Evolutionary conservation across 37 sponge, comb jelly and placozoan species (phyloP).

Genomic region (Amphimedon queenslandica): DNA sequence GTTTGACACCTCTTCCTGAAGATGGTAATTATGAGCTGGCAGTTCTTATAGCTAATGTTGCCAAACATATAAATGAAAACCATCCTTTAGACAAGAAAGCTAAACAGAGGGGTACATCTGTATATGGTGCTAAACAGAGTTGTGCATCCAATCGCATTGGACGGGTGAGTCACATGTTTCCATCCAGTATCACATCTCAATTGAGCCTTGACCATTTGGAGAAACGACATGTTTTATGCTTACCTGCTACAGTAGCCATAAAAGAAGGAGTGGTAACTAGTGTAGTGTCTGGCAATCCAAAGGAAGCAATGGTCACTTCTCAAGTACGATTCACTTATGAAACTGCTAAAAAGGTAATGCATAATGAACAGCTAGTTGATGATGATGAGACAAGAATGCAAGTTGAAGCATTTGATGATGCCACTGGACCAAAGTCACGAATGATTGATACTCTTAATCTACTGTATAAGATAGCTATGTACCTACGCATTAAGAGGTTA

Average conservation of each 20-base stretch:
- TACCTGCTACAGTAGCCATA: slow-evolving; percentile 10
- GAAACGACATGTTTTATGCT: slow-evolving; percentile 24
- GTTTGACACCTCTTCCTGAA: slow-evolving; percentile 2
- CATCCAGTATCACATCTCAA: neutral
- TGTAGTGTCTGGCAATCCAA: neutral
- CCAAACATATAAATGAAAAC: slow-evolving; percentile 4
- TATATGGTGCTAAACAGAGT: slow-evolving; percentile 21
- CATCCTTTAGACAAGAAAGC: slow-evolving; percentile 21
- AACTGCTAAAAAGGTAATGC: neutral
- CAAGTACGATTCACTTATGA: neutral
- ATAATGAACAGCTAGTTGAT: neutral
- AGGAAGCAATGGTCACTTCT: neutral
- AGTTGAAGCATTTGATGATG: neutral
- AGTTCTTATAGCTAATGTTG: slow-evolving; percentile 53
- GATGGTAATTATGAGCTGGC: slow-evolving; percentile 36
- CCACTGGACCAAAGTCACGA: neutral
- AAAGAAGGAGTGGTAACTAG: neutral
- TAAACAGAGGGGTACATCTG: slow-evolving; percentile 1
- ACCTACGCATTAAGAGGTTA: slow-evolving; percentile 27
- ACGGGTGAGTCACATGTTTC: neutral
- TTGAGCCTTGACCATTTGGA: slow-evolving; percentile 21
- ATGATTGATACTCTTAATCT: neutral
- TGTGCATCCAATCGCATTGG: too few relatives aligned
- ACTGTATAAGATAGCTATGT: slow-evolving; percentile 21
- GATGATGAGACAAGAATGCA: neutral